phyloP scores from a whole-genome alignment of 2,888 invertebrate genomes.

The Dione vanillae region DNA sequence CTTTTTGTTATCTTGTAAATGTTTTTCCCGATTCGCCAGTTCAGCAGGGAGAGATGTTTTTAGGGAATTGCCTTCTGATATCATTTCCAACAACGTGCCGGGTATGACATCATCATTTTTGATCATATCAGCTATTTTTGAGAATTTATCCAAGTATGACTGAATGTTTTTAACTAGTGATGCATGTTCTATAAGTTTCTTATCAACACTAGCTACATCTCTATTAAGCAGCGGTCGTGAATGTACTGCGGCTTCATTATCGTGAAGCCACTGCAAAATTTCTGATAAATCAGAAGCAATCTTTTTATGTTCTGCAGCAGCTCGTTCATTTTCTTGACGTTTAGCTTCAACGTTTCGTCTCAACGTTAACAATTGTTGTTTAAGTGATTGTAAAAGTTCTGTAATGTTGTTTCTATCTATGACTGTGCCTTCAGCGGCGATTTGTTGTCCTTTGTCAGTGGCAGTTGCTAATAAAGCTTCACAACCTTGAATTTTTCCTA shows the following conservation, averaged over 20 bases:
- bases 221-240: conserved; percentile 92
- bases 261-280: conserved; percentile 92
- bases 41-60: conserved; percentile 91
- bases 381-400: conserved; percentile 93
- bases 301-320: conserved; percentile 94
- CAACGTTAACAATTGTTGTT: conserved; percentile 91
- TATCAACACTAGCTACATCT: conserved; percentile 91
- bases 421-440: conserved; percentile 94
- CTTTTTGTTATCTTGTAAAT: conserved; percentile 90
- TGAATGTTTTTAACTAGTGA: conserved; percentile 88
- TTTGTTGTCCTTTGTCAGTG: conserved; percentile 96
- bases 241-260: conserved; percentile 91
- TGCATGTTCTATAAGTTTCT: conserved; percentile 91
- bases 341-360: conserved; percentile 93
- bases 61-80: conserved; percentile 92
- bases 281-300: conserved; percentile 92
- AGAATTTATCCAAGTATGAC: conserved; percentile 87
- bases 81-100: conserved; percentile 91
- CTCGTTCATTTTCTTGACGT: conserved; percentile 93
- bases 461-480: conserved; percentile 94
- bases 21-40: conserved; percentile 91
- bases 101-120: conserved; percentile 92
- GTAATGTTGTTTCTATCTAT: conserved; percentile 94
- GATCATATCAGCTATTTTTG: conserved; percentile 88
- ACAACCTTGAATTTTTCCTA: conserved; percentile 94